A percentile compares a stretch with the other conserved stretches of the same genome.
Conservation (phyloP, 2,888 invertebrate genomes). For the Adelphocoris suturalis region DNA sequence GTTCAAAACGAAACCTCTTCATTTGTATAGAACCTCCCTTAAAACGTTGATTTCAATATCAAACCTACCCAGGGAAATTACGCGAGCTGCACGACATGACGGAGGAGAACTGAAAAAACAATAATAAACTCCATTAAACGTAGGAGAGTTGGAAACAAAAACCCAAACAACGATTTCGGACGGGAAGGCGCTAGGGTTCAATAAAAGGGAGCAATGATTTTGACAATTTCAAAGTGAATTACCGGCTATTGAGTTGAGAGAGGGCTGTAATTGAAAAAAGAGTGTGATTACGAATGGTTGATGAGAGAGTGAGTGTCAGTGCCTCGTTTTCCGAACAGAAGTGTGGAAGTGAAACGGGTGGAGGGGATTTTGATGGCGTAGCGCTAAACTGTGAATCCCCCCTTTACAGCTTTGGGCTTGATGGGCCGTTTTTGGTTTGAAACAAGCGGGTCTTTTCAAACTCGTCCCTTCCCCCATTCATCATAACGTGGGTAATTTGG, state of each 20-base stretch:
- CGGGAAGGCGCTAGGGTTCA: slow-evolving; percentile 52
- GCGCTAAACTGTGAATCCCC: slow-evolving; percentile 26
- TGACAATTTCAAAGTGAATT: slow-evolving; percentile 62
- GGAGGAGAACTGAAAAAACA: neutral
- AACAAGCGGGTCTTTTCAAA: neutral
- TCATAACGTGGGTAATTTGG: neutral
- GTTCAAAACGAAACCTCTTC: neutral
- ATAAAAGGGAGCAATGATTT: slow-evolving; percentile 67
- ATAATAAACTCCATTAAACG: slow-evolving; percentile 33
- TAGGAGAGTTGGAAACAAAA: neutral
- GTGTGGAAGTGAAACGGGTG: neutral
- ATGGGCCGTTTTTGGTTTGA: slow-evolving; percentile 27
- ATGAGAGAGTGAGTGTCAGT: slow-evolving; percentile 64
- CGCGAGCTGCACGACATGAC: neutral
- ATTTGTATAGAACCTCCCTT: neutral
- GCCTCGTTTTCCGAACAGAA: slow-evolving; percentile 39
- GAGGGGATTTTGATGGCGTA: slow-evolving; percentile 29
- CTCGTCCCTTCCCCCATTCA: neutral
- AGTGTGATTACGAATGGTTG: slow-evolving; percentile 69
- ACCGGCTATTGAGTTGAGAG: slow-evolving; percentile 55
- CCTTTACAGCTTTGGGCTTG: neutral
- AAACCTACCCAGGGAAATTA: neutral
- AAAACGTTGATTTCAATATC: slow-evolving; percentile 25
- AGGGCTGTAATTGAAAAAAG: slow-evolving; percentile 65
- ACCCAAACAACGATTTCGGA: slow-evolving; percentile 58